Conservation (phyloP, 2,888 invertebrate genomes). For the Brenthis ino region DNA sequence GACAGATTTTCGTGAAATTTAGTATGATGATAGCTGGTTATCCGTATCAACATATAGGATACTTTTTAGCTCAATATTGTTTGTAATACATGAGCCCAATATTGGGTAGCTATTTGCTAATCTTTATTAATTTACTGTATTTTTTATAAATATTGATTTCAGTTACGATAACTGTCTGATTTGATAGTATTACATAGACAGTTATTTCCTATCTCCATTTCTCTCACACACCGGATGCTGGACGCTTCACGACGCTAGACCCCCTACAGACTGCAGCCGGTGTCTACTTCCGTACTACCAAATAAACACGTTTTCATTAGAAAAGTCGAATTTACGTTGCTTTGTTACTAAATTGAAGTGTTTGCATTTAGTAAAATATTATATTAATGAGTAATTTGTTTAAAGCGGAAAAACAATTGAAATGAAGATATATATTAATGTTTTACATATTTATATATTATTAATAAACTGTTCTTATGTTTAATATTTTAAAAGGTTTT, state of each 20-base stretch:
- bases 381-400: neutral
- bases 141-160: too few relatives aligned
- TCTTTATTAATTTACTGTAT: too few relatives aligned
- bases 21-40: too few relatives aligned
- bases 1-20: too few relatives aligned
- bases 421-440: too few relatives aligned
- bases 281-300: constrained; percentile 65
- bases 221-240: constrained; percentile 63
- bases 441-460: too few relatives aligned
- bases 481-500: too few relatives aligned
- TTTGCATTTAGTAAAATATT: neutral
- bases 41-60: too few relatives aligned
- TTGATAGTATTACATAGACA: constrained; percentile 45
- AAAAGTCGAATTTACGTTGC: constrained; percentile 2
- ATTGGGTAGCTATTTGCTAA: too few relatives aligned
- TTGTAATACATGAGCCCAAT: too few relatives aligned
- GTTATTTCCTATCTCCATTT: constrained; percentile 63
- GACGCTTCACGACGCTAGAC: constrained; percentile 60
- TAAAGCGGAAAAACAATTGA: neutral
- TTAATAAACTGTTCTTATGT: too few relatives aligned
- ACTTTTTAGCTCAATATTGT: too few relatives aligned
- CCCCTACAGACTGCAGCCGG: constrained; percentile 71
- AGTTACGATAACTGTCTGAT: neutral
- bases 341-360: neutral
- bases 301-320: constrained; percentile 55